Evolutionary conservation across 1,140 invertebrate species (phyloP).

Genomic region (Drosophila funebris): DNA sequence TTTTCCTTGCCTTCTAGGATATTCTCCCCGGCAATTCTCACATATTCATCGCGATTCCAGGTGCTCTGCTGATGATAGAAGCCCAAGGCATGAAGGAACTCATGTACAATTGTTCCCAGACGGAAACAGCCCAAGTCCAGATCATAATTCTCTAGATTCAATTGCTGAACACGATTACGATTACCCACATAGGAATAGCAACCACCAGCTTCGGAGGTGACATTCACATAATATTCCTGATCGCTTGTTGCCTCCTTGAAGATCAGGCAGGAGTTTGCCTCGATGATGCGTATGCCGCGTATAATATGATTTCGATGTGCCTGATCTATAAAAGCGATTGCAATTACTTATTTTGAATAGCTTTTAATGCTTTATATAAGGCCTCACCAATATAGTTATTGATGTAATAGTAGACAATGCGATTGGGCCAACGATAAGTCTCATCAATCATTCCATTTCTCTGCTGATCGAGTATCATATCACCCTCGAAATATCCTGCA

Average conservation of each 20-base stretch:
- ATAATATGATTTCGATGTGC: conserved; percentile 63
- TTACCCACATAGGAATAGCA: conserved; percentile 85
- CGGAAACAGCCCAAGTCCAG: conserved; percentile 85
- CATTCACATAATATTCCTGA: conserved; percentile 58
- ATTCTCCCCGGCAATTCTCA: conserved; percentile 86
- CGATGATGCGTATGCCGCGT: conserved; percentile 58
- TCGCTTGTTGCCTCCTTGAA: conserved; percentile 63
- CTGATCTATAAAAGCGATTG: conserved; percentile 33
- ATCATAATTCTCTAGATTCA: conserved; percentile 84
- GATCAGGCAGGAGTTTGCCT: conserved; percentile 52
- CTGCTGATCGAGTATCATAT: conserved; percentile 48
- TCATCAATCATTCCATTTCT: conserved; percentile 86
- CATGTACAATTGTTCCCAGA: conserved; percentile 87
- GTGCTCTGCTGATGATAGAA: conserved; percentile 87
- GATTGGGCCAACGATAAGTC: conserved; percentile 86
- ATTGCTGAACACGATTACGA: conserved; percentile 84
- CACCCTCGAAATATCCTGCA: conserved; percentile 65
- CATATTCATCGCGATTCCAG: conserved; percentile 86
- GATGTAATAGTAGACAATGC: conserved; percentile 87
- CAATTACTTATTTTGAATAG: background rate
- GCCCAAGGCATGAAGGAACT: conserved; percentile 87
- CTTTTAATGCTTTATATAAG: background rate
- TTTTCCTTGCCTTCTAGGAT: conserved; percentile 84
- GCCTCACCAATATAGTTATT: conserved; percentile 69
- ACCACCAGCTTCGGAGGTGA: conserved; percentile 67